A percentile compares a stretch with the other conserved stretches of the same genome.
These are phyloP conservation scores for Lithophane ornitopus DNA, from an alignment of 2,888 invertebrate genomes.

Conservation along the genomic window DNA sequence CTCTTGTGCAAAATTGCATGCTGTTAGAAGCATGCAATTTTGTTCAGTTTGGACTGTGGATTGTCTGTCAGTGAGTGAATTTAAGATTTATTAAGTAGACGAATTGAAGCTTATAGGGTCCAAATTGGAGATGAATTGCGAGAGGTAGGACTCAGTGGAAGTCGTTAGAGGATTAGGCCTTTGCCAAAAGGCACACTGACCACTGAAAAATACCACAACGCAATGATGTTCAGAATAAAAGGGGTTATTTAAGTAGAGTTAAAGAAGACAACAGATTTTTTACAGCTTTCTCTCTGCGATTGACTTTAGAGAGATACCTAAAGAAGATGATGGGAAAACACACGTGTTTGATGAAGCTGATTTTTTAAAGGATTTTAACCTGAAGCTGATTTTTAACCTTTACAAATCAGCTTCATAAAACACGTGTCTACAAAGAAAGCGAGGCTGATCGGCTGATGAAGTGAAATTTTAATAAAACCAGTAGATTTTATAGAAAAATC, in stretches of 20 bases:
- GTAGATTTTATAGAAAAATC: neutral
- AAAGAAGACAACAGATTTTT: neutral
- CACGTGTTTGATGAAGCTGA: too few species aligned
- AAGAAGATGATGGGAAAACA: too few species aligned
- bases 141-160: too few species aligned
- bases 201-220: too few species aligned
- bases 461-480: neutral
- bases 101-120: too few species aligned
- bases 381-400: too few species aligned
- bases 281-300: neutral
- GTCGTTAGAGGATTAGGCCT: too few species aligned
- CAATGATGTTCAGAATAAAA: too few species aligned
- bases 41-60: neutral
- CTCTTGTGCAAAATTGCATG: neutral
- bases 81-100: too few species aligned
- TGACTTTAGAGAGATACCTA: neutral
- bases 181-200: too few species aligned
- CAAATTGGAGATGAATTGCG: too few species aligned
- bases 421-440: neutral
- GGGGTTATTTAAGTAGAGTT: neutral
- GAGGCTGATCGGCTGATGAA: neutral
- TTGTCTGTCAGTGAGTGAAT: neutral
- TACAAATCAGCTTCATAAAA: neutral
- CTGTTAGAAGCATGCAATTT: neutral
- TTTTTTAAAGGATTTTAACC: too few species aligned